A percentile compares a stretch with the other conserved stretches of the same genome.
Conservation (phyloP, 2,888 invertebrate genomes). For the Neoascia interrupta region DNA sequence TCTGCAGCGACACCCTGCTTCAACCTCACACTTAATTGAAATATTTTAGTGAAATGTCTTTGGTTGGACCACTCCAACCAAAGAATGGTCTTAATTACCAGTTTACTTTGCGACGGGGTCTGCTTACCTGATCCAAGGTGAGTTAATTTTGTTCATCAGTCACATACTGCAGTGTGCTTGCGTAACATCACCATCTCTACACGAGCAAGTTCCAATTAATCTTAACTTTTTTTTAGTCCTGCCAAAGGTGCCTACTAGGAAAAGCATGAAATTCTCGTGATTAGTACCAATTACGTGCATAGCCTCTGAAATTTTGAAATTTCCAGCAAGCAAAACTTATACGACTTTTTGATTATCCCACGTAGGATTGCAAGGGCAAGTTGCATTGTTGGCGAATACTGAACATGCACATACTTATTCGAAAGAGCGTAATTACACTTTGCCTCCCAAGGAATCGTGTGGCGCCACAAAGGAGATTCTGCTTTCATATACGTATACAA, state of each 20-base stretch:
- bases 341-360: not conserved
- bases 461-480: conserved; percentile 43
- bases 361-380: conserved; percentile 3
- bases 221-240: conserved; percentile 10
- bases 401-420: conserved; percentile 12
- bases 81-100: too few species aligned
- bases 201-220: conserved; percentile 42
- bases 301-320: conserved; percentile 33
- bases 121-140: not conserved
- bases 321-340: not conserved
- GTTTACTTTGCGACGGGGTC: too few species aligned
- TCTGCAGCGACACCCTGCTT: too few species aligned
- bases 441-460: conserved; percentile 25
- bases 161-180: not conserved
- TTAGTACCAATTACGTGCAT: conserved; percentile 49
- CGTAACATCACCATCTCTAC: conserved; percentile 12
- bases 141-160: conserved; percentile 5
- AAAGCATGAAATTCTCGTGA: conserved; percentile 53
- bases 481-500: too few species aligned
- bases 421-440: conserved; percentile 31
- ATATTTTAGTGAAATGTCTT: too few species aligned
- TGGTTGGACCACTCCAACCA: too few species aligned
- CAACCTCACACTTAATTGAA: too few species aligned
- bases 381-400: conserved; percentile 21
- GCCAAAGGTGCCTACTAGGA: not conserved